Base-by-base conservation (phyloP, 2,888 invertebrate species). In the Leucophenga maculata region DNA sequence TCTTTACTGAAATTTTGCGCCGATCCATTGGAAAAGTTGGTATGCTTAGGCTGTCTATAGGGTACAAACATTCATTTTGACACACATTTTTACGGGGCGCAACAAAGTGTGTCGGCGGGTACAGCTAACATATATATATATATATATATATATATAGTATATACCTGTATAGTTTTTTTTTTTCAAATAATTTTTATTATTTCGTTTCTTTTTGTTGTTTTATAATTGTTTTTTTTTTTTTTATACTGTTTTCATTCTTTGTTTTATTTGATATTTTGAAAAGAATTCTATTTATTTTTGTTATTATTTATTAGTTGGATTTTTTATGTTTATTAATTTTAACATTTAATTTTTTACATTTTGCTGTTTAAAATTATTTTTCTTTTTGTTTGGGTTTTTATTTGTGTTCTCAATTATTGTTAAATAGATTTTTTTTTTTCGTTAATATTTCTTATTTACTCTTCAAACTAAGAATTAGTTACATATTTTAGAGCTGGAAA, bases 231-330 rank as follows among this genome's bases (percentile, higher is more conserved):
- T n/a, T 44, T 46, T 39, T 64, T 57, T 44, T 54, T 71, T 60
- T 73, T 66, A 57, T 32, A 70, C 55, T 57, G 31, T 60, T 77
- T 75, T 73, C 54, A 77, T 72, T 73, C 82, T 73, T 83, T 83
- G 80, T 77, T 79, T 84, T 84, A 79, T 84, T n/a, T 85, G 78
- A 84, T 83, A 84, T 85, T 71, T 83, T 84, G 83, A 83, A 83
- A 81, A 84, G 83, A 83, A 78, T 80, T 83, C 46, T 78, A 74
- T 79, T 82, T 79, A 78, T 84, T 74, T 57, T 65, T 39, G 9
- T 59, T 69, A 68, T 66, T 66, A 71, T 74, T 73, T 77, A 69
- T 72, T 70, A 48, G 78, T 64, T 20, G 64, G 75, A 71, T 52
- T 74, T 72, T 72, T 54, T 69, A 64, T 71, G 59, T 67, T 70